Base-by-base conservation (phyloP, 1,140 invertebrate genomes). In the Leucophenga varia region DNA sequence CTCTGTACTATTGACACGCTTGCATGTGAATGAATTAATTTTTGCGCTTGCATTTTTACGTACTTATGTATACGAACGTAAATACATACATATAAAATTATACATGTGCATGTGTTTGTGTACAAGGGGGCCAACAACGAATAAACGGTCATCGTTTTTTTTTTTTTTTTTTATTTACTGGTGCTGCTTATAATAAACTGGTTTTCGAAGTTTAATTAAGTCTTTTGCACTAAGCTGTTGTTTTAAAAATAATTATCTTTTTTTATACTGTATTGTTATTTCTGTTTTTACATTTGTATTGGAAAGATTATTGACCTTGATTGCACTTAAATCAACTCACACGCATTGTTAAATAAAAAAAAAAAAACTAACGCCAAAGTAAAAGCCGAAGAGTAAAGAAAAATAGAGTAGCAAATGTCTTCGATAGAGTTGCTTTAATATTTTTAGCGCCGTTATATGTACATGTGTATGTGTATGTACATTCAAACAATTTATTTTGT, bases 291-390 rank as follows among this genome's bases (percentile, higher is more conserved):
- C 48, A 56, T 55, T 63, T 67, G 63, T 50, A 67, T 55, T 67
- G 44, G 55, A n/a, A n/a, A 67, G 63, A 67, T 67, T 67, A 67
- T 67, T 67, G 63, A 67, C 63, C 63, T 67, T 67, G 63, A 64
- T 67, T 55, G 54, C n/a, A n/a, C n/a, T n/a, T n/a, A n/a, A n/a
- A n/a, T n/a, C n/a, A n/a, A n/a, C n/a, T n/a, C n/a, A n/a, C n/a
- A n/a, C n/a, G n/a, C n/a, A n/a, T n/a, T n/a, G n/a, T n/a, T n/a
- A n/a, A n/a, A n/a, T n/a, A n/a, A n/a, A n/a, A n/a, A n/a, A n/a
- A n/a, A n/a, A n/a, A n/a, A n/a, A n/a, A n/a, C n/a, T n/a, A n/a
- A n/a, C n/a, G n/a, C n/a, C n/a, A n/a, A n/a, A n/a, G n/a, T n/a
- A n/a, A n/a, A n/a, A n/a, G n/a, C n/a, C n/a, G n/a, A n/a, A n/a